These are phyloP conservation scores for Lophura nycthemera DNA, from an alignment of 2,113 vertebrate genomes.

Conservation along the genomic window DNA sequence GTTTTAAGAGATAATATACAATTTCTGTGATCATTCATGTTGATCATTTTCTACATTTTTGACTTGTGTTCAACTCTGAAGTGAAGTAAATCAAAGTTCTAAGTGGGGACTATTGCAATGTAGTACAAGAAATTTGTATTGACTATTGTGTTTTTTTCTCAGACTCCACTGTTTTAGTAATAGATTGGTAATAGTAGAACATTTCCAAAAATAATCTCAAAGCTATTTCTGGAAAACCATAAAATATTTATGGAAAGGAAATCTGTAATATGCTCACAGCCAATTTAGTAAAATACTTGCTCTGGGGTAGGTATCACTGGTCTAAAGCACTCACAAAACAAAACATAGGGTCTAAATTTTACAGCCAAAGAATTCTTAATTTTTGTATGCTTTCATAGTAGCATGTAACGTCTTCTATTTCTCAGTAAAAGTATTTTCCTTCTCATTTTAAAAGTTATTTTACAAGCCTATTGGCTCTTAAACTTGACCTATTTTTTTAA, in stretches of 20 bases:
- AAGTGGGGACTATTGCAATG: background rate
- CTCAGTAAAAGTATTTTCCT: background rate
- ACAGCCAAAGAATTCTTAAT: no score
- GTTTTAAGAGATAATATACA: background rate
- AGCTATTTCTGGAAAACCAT: background rate
- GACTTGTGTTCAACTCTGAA: background rate
- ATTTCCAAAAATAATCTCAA: background rate
- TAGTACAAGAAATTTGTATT: background rate
- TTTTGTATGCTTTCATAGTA: no score
- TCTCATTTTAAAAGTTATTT: background rate
- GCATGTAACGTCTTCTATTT: background rate
- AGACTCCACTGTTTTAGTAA: background rate
- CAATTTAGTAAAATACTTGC: background rate
- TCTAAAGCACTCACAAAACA: background rate
- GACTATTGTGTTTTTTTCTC: background rate
- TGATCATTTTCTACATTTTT: background rate
- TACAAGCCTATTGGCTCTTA: background rate
- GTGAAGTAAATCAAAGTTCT: background rate
- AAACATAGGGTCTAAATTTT: no score
- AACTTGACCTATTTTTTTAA: background rate
- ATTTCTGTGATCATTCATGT: background rate
- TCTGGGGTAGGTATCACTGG: background rate
- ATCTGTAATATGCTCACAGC: background rate
- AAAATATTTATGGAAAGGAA: background rate
- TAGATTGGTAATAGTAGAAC: background rate